Base-by-base conservation (phyloP, 2,797 vertebrate species). In the Falco concolor region DNA sequence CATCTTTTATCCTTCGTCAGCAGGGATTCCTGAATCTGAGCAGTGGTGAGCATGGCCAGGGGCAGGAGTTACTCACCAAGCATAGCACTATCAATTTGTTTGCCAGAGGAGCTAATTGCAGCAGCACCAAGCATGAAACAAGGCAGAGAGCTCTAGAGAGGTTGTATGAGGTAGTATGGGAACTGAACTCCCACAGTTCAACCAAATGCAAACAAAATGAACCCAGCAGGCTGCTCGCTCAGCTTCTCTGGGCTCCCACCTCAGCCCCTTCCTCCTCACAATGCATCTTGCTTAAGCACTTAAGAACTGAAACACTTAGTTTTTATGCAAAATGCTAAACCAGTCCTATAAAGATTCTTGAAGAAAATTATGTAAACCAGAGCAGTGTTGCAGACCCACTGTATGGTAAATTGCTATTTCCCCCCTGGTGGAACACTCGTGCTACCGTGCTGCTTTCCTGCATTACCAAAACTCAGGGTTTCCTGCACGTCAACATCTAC, bases 31-130 rank as follows among this genome's bases (percentile, higher is more conserved):
- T 49, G 32, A 60, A 56, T 45, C 65, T 49, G 53, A 84, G 40
- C 14, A 40, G 57, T 13, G 30, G 27, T 78, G 30, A 44, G 40
- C 84, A 87, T 14, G 24, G 28, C 42, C 44, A 53, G 53, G 25
- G 49, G n/a, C 70, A 86, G 65, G 40, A 64, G 49, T 20, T 84
- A 49, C 42, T 79, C 75, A 53, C 14, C 36, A 67, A 67, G n/a
- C 8, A 47, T 0, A 59, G 8, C 3, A 5, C 30, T 59, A 50
- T 19, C 0, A 2, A 47, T 63, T 28, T 84, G 5, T 38, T 59
- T 80, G 36, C n/a, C 40, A 60, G 36, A 50, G 57, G 28, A 80
- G 8, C 20, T 74, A 75, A 67, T 28, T 30, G 50, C 30, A 65
- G 68, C 47, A 90, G 30, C 53, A 50, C 14, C n/a, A 65, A 67